phyloP scores from a whole-genome alignment of 2,113 vertebrate genomes.

The Tachysurus vachellii region DNA sequence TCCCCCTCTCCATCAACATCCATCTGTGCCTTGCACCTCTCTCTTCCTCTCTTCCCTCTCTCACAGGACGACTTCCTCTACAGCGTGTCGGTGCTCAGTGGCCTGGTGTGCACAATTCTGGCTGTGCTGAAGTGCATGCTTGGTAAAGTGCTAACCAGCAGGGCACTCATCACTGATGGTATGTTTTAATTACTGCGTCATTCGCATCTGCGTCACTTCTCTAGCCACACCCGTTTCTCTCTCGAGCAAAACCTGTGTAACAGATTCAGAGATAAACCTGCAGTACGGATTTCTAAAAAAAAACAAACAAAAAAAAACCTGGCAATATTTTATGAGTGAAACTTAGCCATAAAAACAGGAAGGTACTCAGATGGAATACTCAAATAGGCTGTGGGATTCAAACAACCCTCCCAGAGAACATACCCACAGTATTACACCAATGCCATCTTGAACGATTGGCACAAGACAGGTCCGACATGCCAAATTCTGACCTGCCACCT shows the following conservation, averaged over 20 bases:
- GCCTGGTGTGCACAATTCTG: constrained; percentile 85
- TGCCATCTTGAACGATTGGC: background rate
- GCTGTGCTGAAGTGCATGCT: constrained; percentile 92
- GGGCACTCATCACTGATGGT: constrained; percentile 95
- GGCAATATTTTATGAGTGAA: background rate
- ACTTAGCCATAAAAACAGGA: background rate
- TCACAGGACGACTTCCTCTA: constrained; percentile 93
- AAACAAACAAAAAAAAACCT: background rate
- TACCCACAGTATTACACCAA: background rate
- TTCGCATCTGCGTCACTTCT: background rate
- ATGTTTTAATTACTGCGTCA: constrained; percentile 58
- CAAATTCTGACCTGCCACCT: background rate
- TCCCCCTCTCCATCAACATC: constrained; percentile 17
- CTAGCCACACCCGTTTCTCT: constrained; percentile 15
- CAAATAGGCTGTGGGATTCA: background rate
- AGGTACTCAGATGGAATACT: background rate
- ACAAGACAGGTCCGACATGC: background rate
- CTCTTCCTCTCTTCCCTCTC: constrained; percentile 44
- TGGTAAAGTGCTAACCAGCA: constrained; percentile 92
- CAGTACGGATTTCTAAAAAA: background rate
- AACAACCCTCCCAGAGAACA: background rate
- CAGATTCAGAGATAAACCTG: background rate
- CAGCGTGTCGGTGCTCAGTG: constrained; percentile 93
- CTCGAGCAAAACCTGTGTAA: background rate
- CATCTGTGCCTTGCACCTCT: constrained; percentile 22